Base-by-base conservation (phyloP, 2,888 invertebrate species). In the Himalopsyche tibetana region DNA sequence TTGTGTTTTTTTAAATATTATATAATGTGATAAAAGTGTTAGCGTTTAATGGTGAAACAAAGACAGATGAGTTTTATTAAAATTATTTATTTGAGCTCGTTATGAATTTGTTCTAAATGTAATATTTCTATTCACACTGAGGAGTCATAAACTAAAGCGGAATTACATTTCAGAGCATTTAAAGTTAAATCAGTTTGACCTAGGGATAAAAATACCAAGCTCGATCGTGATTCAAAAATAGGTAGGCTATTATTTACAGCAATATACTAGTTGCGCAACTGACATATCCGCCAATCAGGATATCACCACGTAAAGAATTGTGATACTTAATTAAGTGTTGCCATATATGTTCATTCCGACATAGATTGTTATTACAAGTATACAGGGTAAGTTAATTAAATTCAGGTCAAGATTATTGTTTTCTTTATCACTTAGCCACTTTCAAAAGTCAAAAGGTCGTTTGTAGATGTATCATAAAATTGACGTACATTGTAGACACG, bases 131-230 rank as follows among this genome's bases (percentile, higher is more conserved):
- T 6, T 63, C 63, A 63, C 11, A 19, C 19, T 63, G 28, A 19
- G 8, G 63, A 3, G 63, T 63, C 63, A 63, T 55, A 79, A 55
- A 84, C 6, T 80, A 55, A 40, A 56, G 55, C 80, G 28, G 63
- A 84, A 80, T 84, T 56, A 80, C 80, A 84, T 84, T 40, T 84
- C 80, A 80, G 55, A 80, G 80, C 42, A 56, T 56, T 84, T 80
- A n/a, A 80, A 84, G 79, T 55, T 79, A 40, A 84, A 84, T 84
- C 55, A 84, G 56, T 82, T 69, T 85, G 84, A 85, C 84, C 84
- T 63, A 85, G 40, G 84, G 82, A 82, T 63, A 69, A 80, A 84
- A 51, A 85, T 69, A 63, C 42, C 84, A 36, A 12, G 19, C 40
- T 42, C 28, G 8, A 38, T 85, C 84, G 84, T 85, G 84, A 82